phyloP scores from a whole-genome alignment of 1,140 invertebrate species.

The Cheumatopsyche charites region DNA sequence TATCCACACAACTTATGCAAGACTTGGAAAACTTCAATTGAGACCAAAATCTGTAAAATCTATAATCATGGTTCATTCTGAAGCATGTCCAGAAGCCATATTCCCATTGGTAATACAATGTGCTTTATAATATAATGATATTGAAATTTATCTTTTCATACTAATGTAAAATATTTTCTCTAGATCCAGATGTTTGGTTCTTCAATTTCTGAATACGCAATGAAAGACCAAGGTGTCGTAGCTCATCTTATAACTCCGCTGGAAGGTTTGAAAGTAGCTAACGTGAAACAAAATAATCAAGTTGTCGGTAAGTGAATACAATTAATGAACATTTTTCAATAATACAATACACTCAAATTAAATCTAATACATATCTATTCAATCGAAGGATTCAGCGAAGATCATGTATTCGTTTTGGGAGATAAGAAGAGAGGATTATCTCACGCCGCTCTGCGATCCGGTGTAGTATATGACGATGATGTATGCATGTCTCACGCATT shows the following conservation, averaged over 20 bases:
- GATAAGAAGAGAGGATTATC: slow-evolving; percentile 55
- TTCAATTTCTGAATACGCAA: slow-evolving; percentile 41
- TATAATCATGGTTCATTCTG: slow-evolving; percentile 53
- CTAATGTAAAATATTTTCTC: slow-evolving; percentile 2
- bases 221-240: slow-evolving; percentile 52
- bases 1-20: slow-evolving; percentile 50
- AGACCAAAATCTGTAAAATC: slow-evolving; percentile 57
- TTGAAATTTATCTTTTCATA: neutral
- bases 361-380: neutral
- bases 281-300: slow-evolving; percentile 51
- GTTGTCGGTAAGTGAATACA: slow-evolving; percentile 57
- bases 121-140: neutral
- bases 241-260: slow-evolving; percentile 53
- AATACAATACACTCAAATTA: neutral
- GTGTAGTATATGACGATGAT: slow-evolving; percentile 46
- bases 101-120: slow-evolving; percentile 50
- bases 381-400: slow-evolving; percentile 52
- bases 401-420: slow-evolving; percentile 53
- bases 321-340: too few species aligned
- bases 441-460: slow-evolving; percentile 48
- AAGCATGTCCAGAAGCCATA: slow-evolving; percentile 49
- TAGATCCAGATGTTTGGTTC: slow-evolving; percentile 49
- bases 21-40: slow-evolving; percentile 51
- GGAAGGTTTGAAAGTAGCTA: slow-evolving; percentile 47
- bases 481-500: slow-evolving; percentile 53